Base-by-base conservation (phyloP, 1,140 invertebrate genomes). In the Dendrolimus kikuchii region DNA sequence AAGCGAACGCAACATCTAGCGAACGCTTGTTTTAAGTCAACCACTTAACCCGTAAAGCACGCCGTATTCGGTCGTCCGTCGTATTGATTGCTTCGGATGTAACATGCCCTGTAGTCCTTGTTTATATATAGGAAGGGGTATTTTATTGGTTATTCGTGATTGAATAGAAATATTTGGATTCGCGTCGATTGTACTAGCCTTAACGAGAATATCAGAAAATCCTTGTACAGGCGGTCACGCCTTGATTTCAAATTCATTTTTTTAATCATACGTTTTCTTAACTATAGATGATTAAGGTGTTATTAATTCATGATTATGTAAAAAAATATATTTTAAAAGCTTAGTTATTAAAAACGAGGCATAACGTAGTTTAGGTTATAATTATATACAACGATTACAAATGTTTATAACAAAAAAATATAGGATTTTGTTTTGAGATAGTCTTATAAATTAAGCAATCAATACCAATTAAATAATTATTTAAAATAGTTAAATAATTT, bases 91-190 rank as follows among this genome's bases (percentile, higher is more conserved):
- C 66, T 60, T 62, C 56, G 62, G 59, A 62, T 65, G 72, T 42
- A 45, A 45, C 50, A 51, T 42, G 50, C 37, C 8, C 49, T 43
- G 37, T 68, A 68, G 74, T 68, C 61, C 72, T 79, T 68, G 72
- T 79, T 75, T 77, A 79, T 73, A 70, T 59, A 71, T 46, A 56
- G 56, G 61, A 73, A 63, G 67, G 64, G 66, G 66, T 68, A 74
- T 75, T 77, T 77, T 80, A 80, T 77, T 76, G 71, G 64, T 46
- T 68, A 56, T 71, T 77, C 74, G 77, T 77, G 74, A 72, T 66
- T 64, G 73, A 60, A 51, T 62, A 51, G 55, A 57, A 60, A 66
- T 70, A 60, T 59, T 60, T 52, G 53, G 64, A 68, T 65, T 57
- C 59, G 53, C 55, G 43, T 48, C 51, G 54, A 57, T 51, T 61